Base-by-base conservation (phyloP, 1,140 invertebrate species). In the Dinoponera quadriceps region DNA sequence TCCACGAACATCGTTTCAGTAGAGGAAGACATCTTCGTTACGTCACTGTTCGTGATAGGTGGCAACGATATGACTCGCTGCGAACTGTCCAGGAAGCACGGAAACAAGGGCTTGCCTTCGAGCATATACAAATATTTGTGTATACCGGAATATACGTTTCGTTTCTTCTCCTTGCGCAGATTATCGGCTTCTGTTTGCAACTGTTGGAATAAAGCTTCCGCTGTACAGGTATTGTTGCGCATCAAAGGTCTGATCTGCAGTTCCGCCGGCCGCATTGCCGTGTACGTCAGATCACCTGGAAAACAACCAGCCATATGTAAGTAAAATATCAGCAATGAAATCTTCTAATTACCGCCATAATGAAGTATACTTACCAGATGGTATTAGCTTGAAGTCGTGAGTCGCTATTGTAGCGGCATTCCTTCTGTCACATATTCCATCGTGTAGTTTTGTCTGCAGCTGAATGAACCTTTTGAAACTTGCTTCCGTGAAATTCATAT, bases 51-150 rank as follows among this genome's bases (percentile, higher is more conserved):
- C 18, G 97, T 98, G 62, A 98, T 97, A 0, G 97, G 97, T 68
- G 97, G 97, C 91, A 98, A 97, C 25, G 97, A 98, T 84, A 98
- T 96, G 1, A 97, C 96, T 77, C 94, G 94, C 3, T 95, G 94
- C 22, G 93, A 93, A 13, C 93, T 91, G 92, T 97, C 96, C 71
- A 96, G 80, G 33, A 98, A 90, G 90, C 96, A 97, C 0, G 97
- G 96, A 92, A 96, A 98, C 16, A 95, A 86, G 7, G 94, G 91
- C 91, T 97, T 97, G 60, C 96, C 96, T 92, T 97, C 97, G 54
- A 98, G 90, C 29, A 98, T 89, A 90, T 97, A 96, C 62, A 98
- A 92, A 94, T 97, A 97, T 95, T 97, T 97, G 89, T 98, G 97
- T 87, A 98, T 96, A 13, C 97, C 97, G 22, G 97, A 97, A 90